Evolutionary conservation across 2,797 vertebrate genomes (phyloP).

Genomic region (Oreochromis mossambicus): DNA sequence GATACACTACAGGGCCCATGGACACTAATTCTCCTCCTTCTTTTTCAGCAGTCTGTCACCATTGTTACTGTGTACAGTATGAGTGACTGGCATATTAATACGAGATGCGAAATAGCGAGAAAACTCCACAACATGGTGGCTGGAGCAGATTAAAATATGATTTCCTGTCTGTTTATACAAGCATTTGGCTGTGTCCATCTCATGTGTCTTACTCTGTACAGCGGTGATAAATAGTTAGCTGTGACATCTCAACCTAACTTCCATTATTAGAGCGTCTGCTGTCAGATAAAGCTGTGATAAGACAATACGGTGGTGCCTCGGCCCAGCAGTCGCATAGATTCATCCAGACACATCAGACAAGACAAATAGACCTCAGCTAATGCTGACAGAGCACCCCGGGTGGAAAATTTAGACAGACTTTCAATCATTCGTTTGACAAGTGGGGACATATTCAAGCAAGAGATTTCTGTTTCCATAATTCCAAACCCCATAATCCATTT

Average conservation of each 20-base stretch:
- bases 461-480: slow-evolving; percentile 67
- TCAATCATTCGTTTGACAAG: slow-evolving; percentile 65
- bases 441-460: slow-evolving; percentile 57
- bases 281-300: slow-evolving; percentile 60
- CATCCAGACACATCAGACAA: slow-evolving; percentile 66
- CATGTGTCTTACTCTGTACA: background rate
- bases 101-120: background rate
- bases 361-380: slow-evolving; percentile 70
- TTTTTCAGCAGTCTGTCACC: slow-evolving; percentile 51
- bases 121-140: background rate
- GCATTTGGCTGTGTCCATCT: slow-evolving; percentile 22
- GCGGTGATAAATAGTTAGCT: slow-evolving; percentile 41
- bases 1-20: slow-evolving; percentile 56
- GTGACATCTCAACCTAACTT: slow-evolving; percentile 54
- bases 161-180: slow-evolving; percentile 30
- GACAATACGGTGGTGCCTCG: slow-evolving; percentile 48
- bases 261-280: slow-evolving; percentile 50
- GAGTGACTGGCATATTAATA: slow-evolving; percentile 52
- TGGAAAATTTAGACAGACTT: slow-evolving; percentile 62
- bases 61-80: slow-evolving; percentile 9
- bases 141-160: slow-evolving; percentile 20
- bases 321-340: slow-evolving; percentile 43
- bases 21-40: slow-evolving; percentile 58
- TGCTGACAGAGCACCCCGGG: slow-evolving; percentile 60
- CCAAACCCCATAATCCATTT: slow-evolving; percentile 57